These are phyloP conservation scores for Eptatretus burgeri DNA, from an alignment of 2,113 vertebrate species.

Conservation along the genomic window DNA sequence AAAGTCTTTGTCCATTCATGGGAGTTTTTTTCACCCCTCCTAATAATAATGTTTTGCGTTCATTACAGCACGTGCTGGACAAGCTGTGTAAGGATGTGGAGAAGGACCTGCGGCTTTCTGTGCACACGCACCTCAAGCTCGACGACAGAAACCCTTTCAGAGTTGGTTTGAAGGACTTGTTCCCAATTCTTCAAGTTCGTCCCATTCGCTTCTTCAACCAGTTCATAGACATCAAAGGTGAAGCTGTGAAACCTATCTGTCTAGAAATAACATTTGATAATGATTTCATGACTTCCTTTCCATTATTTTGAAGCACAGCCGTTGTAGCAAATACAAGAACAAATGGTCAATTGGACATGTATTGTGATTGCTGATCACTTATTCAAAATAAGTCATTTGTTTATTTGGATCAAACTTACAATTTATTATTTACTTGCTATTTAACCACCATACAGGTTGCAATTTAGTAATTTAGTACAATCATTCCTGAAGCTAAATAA, in stretches of 20 bases:
- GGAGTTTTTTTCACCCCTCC: neutral
- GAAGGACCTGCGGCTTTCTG: conserved; percentile 78
- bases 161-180: conserved; percentile 83
- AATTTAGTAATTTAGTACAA: no score
- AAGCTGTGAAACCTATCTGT: neutral
- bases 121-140: conserved; percentile 77
- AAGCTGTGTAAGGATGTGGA: conserved; percentile 95
- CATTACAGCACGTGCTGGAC: conserved; percentile 49
- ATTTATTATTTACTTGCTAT: no score
- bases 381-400: no score
- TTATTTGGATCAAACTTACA: no score
- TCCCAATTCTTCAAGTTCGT: conserved; percentile 73
- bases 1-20: neutral
- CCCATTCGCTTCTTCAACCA: conserved; percentile 84
- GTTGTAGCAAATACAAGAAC: neutral
- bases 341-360: no score
- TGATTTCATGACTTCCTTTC: neutral
- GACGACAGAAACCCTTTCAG: conserved; percentile 91
- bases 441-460: no score
- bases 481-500: no score
- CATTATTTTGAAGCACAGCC: neutral
- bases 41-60: neutral
- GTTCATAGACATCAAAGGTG: conserved; percentile 94
- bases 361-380: no score
- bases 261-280: no score